A percentile compares a stretch with the other conserved stretches of the same genome.
Evolutionary conservation across 2,888 invertebrate species (phyloP).

Genomic region (Bibio marci): DNA sequence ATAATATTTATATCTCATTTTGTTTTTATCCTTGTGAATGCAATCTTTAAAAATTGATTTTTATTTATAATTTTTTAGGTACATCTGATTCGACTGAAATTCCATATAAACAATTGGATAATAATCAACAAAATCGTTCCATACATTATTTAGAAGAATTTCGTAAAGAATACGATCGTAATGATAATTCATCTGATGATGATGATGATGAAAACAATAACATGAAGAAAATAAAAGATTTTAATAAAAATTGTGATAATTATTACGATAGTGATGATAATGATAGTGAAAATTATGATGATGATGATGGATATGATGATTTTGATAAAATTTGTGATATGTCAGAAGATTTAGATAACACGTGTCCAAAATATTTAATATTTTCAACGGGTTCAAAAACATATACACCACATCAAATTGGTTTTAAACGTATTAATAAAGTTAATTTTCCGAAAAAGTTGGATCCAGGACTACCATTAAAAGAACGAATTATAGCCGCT

Average conservation of each 20-base stretch:
- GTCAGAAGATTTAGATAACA: conserved; percentile 43
- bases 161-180: conserved; percentile 21
- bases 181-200: conserved; percentile 11
- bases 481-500: conserved; percentile 38
- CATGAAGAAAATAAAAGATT: too few relatives aligned
- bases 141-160: conserved; percentile 47
- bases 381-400: conserved; percentile 71
- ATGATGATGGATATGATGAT: conserved; percentile 1
- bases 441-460: conserved; percentile 48
- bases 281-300: conserved; percentile 2
- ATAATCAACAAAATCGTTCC: conserved; percentile 34
- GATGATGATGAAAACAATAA: conserved; percentile 9
- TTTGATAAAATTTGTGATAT: conserved; percentile 20
- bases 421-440: conserved; percentile 55
- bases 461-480: conserved; percentile 48
- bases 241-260: too few relatives aligned
- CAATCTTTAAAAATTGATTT: too few relatives aligned
- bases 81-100: too few relatives aligned
- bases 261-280: not conserved
- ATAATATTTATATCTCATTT: too few relatives aligned
- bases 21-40: too few relatives aligned
- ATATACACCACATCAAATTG: conserved; percentile 72
- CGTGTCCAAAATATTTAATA: conserved; percentile 41
- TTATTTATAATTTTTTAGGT: too few relatives aligned
- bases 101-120: conserved; percentile 15